Percentiles rank a stretch among this genome's conserved stretches.
phyloP scores from a whole-genome alignment of 1,140 invertebrate genomes.

The Dolichoris vasculosae region DNA sequence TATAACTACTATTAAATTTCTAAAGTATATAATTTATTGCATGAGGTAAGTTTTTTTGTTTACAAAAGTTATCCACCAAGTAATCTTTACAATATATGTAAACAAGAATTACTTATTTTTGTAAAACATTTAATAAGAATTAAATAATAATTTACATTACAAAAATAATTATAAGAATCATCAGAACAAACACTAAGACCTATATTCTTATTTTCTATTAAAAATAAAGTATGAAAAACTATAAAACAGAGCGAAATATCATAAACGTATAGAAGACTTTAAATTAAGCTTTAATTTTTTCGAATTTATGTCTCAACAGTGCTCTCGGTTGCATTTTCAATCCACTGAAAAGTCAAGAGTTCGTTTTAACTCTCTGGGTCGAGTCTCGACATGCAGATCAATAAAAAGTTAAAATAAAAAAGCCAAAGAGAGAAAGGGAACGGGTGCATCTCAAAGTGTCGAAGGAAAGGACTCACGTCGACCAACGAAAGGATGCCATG shows the following conservation, averaged over 20 bases:
- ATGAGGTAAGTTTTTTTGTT: no score
- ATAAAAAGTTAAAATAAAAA: constrained; percentile 26
- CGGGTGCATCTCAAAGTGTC: neutral
- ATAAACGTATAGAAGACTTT: neutral
- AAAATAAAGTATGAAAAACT: no score
- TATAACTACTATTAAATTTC: constrained; percentile 38
- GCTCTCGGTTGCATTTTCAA: neutral
- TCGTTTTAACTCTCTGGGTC: neutral
- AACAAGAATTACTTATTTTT: no score
- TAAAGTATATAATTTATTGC: constrained; percentile 24
- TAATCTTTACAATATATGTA: no score
- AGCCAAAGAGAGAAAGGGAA: neutral
- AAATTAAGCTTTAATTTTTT: neutral
- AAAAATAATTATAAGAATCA: no score
- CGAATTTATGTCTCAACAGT: neutral
- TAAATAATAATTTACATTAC: no score
- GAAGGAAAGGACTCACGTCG: constrained; percentile 28
- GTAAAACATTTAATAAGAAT: no score
- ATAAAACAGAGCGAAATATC: no score
- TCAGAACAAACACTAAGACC: no score
- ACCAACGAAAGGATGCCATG: constrained; percentile 32
- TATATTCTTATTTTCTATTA: no score
- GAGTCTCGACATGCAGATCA: neutral
- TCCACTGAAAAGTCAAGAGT: neutral
- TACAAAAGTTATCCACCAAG: no score